A percentile compares a stretch with the other conserved stretches of the same genome.
These are phyloP conservation scores for Halcyon leucocephala DNA, from an alignment of 2,797 vertebrate genomes.

Conservation along the genomic window DNA sequence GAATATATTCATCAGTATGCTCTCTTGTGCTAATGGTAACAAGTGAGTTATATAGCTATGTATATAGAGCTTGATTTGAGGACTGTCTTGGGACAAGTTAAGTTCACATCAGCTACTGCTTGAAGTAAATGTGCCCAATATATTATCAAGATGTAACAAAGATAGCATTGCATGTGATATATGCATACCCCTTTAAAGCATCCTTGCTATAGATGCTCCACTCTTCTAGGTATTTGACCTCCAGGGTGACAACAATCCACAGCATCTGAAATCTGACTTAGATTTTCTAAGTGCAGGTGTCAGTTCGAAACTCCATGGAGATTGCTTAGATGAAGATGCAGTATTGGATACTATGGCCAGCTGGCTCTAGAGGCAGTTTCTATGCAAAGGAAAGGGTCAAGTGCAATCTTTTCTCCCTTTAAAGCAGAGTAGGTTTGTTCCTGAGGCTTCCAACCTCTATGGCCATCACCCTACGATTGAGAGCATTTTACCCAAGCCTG, in stretches of 20 bases:
- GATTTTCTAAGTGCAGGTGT: neutral
- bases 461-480: neutral
- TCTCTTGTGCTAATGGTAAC: neutral
- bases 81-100: neutral
- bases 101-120: neutral
- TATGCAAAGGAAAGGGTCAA: neutral
- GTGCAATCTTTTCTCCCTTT: neutral
- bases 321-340: neutral
- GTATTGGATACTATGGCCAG: neutral
- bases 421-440: neutral
- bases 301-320: neutral
- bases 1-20: neutral
- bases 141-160: neutral
- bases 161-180: neutral
- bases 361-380: neutral
- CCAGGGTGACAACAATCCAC: neutral
- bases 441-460: neutral
- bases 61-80: neutral
- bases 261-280: neutral
- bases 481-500: neutral
- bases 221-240: neutral
- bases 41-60: neutral
- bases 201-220: neutral
- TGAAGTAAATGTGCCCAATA: neutral
- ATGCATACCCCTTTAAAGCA: neutral